These are phyloP conservation scores for Drosophila nigrodunni DNA, from an alignment of 1,140 invertebrate genomes.

Conservation along the genomic window DNA sequence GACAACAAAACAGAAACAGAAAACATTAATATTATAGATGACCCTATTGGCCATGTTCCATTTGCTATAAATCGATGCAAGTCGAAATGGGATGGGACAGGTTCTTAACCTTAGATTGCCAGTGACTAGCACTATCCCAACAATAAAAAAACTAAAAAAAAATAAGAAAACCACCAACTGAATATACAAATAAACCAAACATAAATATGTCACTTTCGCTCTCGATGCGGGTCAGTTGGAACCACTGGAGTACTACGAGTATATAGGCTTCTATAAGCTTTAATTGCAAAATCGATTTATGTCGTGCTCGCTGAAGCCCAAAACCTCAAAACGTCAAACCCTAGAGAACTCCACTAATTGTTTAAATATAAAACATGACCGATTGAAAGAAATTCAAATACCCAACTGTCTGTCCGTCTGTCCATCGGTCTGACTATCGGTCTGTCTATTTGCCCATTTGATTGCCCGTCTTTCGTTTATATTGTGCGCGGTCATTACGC, in stretches of 20 bases:
- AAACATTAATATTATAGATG: too few species aligned
- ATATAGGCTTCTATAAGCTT: slow-evolving; percentile 56
- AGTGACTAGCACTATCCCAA: slow-evolving; percentile 16
- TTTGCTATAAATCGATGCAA: background rate
- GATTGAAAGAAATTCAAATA: slow-evolving; percentile 37
- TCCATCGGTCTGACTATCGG: slow-evolving; percentile 20
- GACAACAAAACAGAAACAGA: too few species aligned
- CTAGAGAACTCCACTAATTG: slow-evolving; percentile 42
- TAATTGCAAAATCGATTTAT: slow-evolving; percentile 82
- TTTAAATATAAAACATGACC: slow-evolving; percentile 54
- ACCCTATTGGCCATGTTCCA: too few species aligned
- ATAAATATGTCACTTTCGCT: slow-evolving; percentile 72
- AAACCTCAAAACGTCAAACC: slow-evolving; percentile 39
- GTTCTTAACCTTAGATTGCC: slow-evolving; percentile 71
- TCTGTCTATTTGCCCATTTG: slow-evolving; percentile 30
- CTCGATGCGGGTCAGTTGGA: slow-evolving; percentile 24
- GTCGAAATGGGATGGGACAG: slow-evolving; percentile 11
- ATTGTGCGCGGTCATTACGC: slow-evolving; percentile 80
- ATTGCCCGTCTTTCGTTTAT: slow-evolving; percentile 42
- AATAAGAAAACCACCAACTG: slow-evolving; percentile 32
- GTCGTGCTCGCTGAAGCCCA: slow-evolving; percentile 53
- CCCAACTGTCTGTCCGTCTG: slow-evolving; percentile 19
- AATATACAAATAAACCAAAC: slow-evolving; percentile 34
- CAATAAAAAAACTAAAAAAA: background rate
- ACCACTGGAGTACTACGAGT: background rate